phyloP scores from a whole-genome alignment of 2,888 invertebrate species.

The Cheilosia vulpina region DNA sequence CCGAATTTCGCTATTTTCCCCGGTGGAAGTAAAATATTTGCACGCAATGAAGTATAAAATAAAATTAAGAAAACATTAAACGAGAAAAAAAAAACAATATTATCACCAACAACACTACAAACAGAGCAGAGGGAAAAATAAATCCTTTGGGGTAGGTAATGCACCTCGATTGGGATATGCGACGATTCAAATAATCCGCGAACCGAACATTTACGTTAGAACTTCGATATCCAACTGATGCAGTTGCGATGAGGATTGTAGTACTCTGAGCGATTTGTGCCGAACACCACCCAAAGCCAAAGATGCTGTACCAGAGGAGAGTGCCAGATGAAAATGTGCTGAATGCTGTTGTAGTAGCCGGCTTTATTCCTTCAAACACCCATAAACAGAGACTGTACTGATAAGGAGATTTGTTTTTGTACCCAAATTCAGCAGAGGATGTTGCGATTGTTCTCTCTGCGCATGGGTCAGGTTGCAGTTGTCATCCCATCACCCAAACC shows the following conservation, averaged over 20 bases:
- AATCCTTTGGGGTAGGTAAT: slow-evolving; percentile 73
- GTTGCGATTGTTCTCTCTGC: slow-evolving; percentile 43
- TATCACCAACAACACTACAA: slow-evolving; percentile 14
- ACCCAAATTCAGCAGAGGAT: slow-evolving; percentile 56
- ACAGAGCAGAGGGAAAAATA: slow-evolving; percentile 1
- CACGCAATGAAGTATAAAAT: slow-evolving; percentile 12
- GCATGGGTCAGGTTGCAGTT: slow-evolving; percentile 23
- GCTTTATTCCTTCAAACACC: slow-evolving; percentile 47
- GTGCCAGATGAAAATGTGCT: slow-evolving; percentile 45
- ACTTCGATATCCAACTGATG: slow-evolving; percentile 63
- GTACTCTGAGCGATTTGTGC: slow-evolving; percentile 47
- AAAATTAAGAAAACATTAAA: slow-evolving; percentile 22
- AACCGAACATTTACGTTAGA: slow-evolving; percentile 62
- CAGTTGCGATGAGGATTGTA: slow-evolving; percentile 19
- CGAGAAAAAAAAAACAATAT: slow-evolving; percentile 10
- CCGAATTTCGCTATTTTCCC: slow-evolving; percentile 8
- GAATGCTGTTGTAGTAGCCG: slow-evolving; percentile 66
- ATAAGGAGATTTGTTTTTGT: slow-evolving; percentile 61
- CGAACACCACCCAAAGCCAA: slow-evolving; percentile 59
- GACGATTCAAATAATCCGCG: slow-evolving; percentile 56
- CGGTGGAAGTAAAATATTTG: slow-evolving; percentile 44
- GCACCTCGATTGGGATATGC: slow-evolving; percentile 53
- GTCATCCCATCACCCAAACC: background rate
- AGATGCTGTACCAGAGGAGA: slow-evolving; percentile 29
- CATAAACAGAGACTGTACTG: slow-evolving; percentile 46